phyloP scores from a whole-genome alignment of 2,113 vertebrate species.

The Heliornis fulica region DNA sequence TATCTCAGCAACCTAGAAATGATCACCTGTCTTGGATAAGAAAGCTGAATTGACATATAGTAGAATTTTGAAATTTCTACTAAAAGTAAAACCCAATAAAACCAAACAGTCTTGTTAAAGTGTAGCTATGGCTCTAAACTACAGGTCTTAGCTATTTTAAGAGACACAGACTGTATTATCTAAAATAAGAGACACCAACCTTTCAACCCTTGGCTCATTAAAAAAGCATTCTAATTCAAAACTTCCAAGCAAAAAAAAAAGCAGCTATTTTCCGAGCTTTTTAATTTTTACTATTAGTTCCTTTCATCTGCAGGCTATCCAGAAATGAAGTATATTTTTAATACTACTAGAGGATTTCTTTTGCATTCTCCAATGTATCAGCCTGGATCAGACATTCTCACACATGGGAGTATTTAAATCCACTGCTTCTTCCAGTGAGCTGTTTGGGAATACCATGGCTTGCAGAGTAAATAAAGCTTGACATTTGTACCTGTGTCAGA shows the following conservation, averaged over 20 bases:
- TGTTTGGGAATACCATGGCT: neutral
- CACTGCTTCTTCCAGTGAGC: neutral
- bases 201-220: neutral
- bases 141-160: neutral
- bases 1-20: neutral
- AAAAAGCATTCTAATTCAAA: neutral
- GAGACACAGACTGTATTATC: neutral
- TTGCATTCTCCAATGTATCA: neutral
- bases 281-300: neutral
- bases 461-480: neutral
- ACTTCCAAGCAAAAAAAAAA: neutral
- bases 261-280: neutral
- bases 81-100: neutral
- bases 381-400: neutral
- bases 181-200: neutral
- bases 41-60: neutral
- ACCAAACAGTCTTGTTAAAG: neutral
- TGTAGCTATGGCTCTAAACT: neutral
- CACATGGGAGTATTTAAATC: neutral
- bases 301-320: neutral
- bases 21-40: neutral
- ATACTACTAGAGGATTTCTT: neutral
- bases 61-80: neutral
- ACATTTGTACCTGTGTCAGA: neutral
- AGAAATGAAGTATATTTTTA: neutral